Evolutionary conservation across 2,797 vertebrate genomes (phyloP).

Genomic region (Molossus molossus): DNA sequence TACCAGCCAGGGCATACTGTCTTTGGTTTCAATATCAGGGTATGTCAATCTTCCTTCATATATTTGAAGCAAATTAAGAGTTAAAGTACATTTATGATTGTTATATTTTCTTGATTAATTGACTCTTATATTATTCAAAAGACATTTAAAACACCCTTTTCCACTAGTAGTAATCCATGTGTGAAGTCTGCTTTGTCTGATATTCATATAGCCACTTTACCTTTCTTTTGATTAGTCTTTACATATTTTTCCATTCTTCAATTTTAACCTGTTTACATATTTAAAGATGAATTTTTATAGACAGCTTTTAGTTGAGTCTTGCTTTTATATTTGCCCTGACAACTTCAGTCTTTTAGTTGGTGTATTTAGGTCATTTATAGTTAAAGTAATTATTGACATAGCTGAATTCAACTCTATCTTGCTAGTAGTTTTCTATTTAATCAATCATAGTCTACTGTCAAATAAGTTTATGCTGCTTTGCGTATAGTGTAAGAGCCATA

Average conservation of each 20-base stretch:
- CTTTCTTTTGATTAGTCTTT: background rate
- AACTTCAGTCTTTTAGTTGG: background rate
- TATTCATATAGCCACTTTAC: background rate
- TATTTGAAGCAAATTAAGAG: slow-evolving; percentile 6
- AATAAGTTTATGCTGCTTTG: background rate
- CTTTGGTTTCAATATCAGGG: background rate
- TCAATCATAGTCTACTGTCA: background rate
- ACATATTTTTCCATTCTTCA: background rate
- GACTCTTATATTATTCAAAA: background rate
- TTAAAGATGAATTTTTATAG: background rate
- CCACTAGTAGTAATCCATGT: background rate
- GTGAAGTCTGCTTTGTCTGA: slow-evolving; percentile 4
- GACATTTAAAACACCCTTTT: background rate
- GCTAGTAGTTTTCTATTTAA: slow-evolving; percentile 3
- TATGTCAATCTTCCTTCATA: background rate
- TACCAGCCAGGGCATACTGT: background rate
- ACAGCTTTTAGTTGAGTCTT: background rate
- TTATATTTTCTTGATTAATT: background rate
- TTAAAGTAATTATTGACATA: slow-evolving; percentile 9
- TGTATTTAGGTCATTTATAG: background rate
- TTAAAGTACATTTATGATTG: background rate
- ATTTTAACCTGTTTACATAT: background rate
- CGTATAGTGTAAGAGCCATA: background rate
- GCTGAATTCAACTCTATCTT: background rate
- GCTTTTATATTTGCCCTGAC: background rate